A percentile compares a stretch with the other conserved stretches of the same genome.
phyloP scores from a whole-genome alignment of 2,797 vertebrate species.

The Pseudochaenichthys georgianus region DNA sequence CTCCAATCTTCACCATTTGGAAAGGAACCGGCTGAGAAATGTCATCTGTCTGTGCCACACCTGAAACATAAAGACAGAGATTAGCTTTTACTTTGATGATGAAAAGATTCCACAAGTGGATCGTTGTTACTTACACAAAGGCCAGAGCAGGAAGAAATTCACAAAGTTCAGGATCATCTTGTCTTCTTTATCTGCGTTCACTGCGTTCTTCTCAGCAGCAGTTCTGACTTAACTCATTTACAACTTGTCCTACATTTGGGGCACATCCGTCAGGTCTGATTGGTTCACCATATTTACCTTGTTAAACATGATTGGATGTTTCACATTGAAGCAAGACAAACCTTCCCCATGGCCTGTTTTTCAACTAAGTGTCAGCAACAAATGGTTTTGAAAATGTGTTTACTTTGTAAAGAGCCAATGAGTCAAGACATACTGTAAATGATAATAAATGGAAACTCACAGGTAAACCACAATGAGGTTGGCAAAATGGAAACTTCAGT shows the following conservation, averaged over 20 bases:
- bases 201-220: not conserved
- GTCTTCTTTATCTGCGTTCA: not conserved
- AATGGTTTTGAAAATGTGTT: not conserved
- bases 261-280: constrained; percentile 1
- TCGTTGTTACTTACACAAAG: constrained; percentile 33
- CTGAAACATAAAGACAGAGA: constrained; percentile 21
- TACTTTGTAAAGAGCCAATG: not conserved
- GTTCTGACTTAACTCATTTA: not conserved
- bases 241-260: not conserved
- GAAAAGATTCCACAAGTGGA: not conserved
- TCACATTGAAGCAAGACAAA: not conserved
- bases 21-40: constrained; percentile 39
- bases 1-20: constrained; percentile 13
- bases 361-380: not conserved
- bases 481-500: not conserved
- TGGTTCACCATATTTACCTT: not conserved
- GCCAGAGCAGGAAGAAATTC: constrained; percentile 4
- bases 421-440: not conserved
- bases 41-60: not conserved
- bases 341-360: not conserved
- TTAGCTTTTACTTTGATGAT: not conserved
- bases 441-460: not conserved
- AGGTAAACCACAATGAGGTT: constrained; percentile 13
- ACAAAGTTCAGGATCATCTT: constrained; percentile 14
- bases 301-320: not conserved